phyloP scores from a whole-genome alignment of 2,113 vertebrate genomes.

The Sardina pilchardus region DNA sequence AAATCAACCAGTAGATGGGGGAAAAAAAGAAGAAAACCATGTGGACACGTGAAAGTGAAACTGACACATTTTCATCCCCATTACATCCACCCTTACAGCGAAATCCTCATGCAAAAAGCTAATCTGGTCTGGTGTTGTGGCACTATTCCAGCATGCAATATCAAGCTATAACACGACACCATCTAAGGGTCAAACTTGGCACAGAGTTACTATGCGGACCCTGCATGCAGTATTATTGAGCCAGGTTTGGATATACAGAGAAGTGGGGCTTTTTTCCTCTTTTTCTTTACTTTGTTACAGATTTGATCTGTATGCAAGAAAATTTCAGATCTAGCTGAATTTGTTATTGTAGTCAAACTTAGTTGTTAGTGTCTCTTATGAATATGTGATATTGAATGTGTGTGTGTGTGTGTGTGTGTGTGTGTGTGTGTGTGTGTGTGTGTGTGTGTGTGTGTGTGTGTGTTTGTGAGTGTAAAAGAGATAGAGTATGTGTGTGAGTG shows the following conservation, averaged over 20 bases:
- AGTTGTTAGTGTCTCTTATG: slow-evolving; percentile 6
- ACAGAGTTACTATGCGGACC: slow-evolving; percentile 42
- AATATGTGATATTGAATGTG: slow-evolving; percentile 39
- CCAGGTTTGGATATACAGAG: slow-evolving; percentile 52
- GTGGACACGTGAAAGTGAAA: slow-evolving; percentile 34
- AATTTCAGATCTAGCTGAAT: slow-evolving; percentile 54
- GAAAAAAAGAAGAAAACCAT: neutral
- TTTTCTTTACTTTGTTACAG: slow-evolving; percentile 6
- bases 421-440: slow-evolving; percentile 27
- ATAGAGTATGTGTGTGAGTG: neutral
- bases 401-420: slow-evolving; percentile 39
- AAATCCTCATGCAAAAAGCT: slow-evolving; percentile 75
- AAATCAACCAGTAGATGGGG: neutral
- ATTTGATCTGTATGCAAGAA: slow-evolving; percentile 25
- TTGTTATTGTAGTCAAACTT: slow-evolving; percentile 27
- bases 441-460: neutral
- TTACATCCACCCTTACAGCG: slow-evolving; percentile 35
- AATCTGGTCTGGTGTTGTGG: slow-evolving; percentile 66
- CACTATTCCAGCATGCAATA: slow-evolving; percentile 78
- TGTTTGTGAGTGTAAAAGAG: neutral
- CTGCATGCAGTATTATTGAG: slow-evolving; percentile 73
- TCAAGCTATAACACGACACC: slow-evolving; percentile 73
- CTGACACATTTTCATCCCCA: slow-evolving; percentile 3
- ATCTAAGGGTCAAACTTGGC: slow-evolving; percentile 61
- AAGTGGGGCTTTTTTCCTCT: slow-evolving; percentile 25